These are phyloP conservation scores for Rambutsinella grinnellia DNA, from an alignment of 2,888 invertebrate genomes.

Conservation along the genomic window DNA sequence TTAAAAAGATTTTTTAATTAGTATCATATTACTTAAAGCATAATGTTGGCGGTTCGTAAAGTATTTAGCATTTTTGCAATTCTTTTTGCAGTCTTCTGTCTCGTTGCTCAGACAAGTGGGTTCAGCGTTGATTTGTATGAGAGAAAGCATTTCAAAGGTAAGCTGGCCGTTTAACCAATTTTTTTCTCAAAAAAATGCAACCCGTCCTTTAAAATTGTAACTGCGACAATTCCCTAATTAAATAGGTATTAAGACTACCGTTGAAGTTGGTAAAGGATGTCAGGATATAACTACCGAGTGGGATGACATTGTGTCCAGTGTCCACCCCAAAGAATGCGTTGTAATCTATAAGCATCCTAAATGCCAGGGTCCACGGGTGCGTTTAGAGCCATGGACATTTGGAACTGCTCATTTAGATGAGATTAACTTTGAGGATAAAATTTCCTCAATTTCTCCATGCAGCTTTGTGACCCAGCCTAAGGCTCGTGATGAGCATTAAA, in stretches of 20 bases:
- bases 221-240: not conserved
- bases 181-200: not conserved
- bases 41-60: too few species aligned
- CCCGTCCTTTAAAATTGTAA: not conserved
- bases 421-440: slow-evolving; percentile 58
- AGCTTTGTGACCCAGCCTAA: slow-evolving; percentile 9
- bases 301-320: slow-evolving; percentile 45
- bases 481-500: slow-evolving; percentile 20
- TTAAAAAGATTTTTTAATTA: not conserved
- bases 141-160: slow-evolving; percentile 60
- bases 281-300: slow-evolving; percentile 47
- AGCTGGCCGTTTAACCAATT: too few species aligned
- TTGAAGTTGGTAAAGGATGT: slow-evolving; percentile 47
- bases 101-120: slow-evolving; percentile 33
- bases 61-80: slow-evolving; percentile 17
- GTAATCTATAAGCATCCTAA: slow-evolving; percentile 55
- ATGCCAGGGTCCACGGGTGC: slow-evolving; percentile 55
- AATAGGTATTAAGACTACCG: slow-evolving; percentile 37
- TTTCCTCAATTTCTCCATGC: slow-evolving; percentile 56
- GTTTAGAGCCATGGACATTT: slow-evolving; percentile 53
- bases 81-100: slow-evolving; percentile 30
- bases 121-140: slow-evolving; percentile 45
- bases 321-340: slow-evolving; percentile 42
- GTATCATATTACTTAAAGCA: too few species aligned
- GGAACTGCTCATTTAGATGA: slow-evolving; percentile 51